A percentile compares a stretch with the other conserved stretches of the same genome.
phyloP scores from a whole-genome alignment of 2,797 vertebrate genomes.

The Danio kyathit region DNA sequence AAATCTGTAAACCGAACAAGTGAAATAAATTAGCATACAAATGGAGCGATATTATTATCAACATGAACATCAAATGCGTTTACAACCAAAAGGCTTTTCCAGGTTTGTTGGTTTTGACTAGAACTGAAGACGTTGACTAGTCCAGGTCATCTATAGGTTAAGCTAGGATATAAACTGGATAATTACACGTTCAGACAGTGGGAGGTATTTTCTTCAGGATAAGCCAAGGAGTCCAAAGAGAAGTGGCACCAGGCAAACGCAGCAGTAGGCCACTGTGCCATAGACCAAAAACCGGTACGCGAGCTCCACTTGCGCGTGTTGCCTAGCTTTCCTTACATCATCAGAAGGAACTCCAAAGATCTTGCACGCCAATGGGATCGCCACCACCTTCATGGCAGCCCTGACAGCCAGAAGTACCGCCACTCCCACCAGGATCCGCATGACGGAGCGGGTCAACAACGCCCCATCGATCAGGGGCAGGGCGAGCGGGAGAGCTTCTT shows the following conservation, averaged over 20 bases:
- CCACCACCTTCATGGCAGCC: slow-evolving; percentile 88
- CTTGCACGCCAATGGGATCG: slow-evolving; percentile 88
- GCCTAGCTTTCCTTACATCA: slow-evolving; percentile 87
- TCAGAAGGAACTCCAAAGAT: slow-evolving; percentile 81
- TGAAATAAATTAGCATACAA: slow-evolving; percentile 20
- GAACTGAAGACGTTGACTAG: not conserved
- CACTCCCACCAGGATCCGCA: slow-evolving; percentile 88
- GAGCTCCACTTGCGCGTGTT: slow-evolving; percentile 91
- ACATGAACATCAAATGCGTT: not conserved
- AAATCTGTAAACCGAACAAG: not conserved
- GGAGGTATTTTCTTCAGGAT: slow-evolving; percentile 75
- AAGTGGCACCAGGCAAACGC: slow-evolving; percentile 86
- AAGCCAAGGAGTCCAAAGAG: slow-evolving; percentile 86
- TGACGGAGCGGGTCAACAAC: slow-evolving; percentile 80
- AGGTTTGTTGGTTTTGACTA: not conserved
- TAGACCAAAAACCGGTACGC: slow-evolving; percentile 95
- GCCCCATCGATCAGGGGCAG: slow-evolving; percentile 77
- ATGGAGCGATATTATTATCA: not conserved
- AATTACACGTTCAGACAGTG: not conserved
- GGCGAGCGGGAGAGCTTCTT: slow-evolving; percentile 81
- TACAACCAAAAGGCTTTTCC: not conserved
- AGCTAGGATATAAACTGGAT: slow-evolving; percentile 1
- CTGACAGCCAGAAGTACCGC: slow-evolving; percentile 82
- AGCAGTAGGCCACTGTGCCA: slow-evolving; percentile 90
- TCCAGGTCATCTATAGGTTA: slow-evolving; percentile 6